Base-by-base conservation (phyloP, 2,113 vertebrate species). In the Festucalex cinctus region DNA sequence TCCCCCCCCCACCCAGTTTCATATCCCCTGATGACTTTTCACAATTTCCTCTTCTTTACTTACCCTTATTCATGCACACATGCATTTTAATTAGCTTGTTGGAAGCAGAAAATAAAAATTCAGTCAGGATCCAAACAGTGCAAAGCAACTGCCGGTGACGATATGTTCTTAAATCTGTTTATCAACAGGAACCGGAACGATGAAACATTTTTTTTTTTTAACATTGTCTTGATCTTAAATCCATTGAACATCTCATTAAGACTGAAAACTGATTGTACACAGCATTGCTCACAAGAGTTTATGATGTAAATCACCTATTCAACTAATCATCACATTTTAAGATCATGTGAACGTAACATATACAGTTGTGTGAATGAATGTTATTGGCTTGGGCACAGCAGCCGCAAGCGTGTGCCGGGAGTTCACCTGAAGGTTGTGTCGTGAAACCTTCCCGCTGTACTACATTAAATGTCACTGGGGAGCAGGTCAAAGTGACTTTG, bases 71-170 rank as follows among this genome's bases (percentile, higher is more conserved):
- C 79, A 79, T 83, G 59, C 81, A 67, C 76, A 79, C 14, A 78
- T 79, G 78, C 72, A 74, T 85, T 91, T 90, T 90, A 91, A 90
- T 90, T 87, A 88, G 83, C 69, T 84, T 80, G 76, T 87, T 83
- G 84, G 77, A 80, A 70, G 78, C 71, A 68, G 81, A 84, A 73
- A 85, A 72, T 46, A 73, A 74, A 61, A 77, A 85, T 67, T 48
- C 81, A 75, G 74, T 69, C 71, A 70, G 77, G 75, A 80, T 80
- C 36, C 71, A 60, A 57, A 72, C n/a, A n/a, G n/a, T n/a, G n/a
- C n/a, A n/a, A n/a, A n/a, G n/a, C n/a, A n/a, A n/a, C n/a, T 78
- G 68, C 70, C 65, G 48, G 17, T 35, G 28, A 58, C 13, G 63
- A 57, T 53, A 53, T 70, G 72, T 74, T 69, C 39, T 49, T 37